A percentile compares a stretch with the other conserved stretches of the same genome.
These are phyloP conservation scores for Miltochrista miniata DNA, from an alignment of 2,888 invertebrate species.

Conservation along the genomic window DNA sequence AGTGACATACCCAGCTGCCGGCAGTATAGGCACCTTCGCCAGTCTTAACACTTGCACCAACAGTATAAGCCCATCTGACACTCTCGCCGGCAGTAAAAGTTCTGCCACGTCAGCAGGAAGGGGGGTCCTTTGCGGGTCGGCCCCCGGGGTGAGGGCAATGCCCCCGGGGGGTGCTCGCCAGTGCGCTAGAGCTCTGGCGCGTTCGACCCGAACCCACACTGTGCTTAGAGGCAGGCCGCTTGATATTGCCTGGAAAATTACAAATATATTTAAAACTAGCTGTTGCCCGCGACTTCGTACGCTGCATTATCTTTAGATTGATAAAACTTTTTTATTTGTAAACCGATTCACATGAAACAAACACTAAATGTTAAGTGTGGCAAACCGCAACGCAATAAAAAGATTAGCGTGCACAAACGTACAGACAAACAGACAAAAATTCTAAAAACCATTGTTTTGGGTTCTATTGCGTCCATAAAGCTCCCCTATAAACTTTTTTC, in stretches of 20 bases:
- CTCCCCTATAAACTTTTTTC: too few species aligned
- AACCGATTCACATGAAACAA: too few species aligned
- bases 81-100: slow-evolving; percentile 86
- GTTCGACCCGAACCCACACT: slow-evolving; percentile 90
- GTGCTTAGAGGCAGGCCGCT: slow-evolving; percentile 88
- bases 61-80: slow-evolving; percentile 82
- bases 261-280: background rate
- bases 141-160: slow-evolving; percentile 65
- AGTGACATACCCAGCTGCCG: slow-evolving; percentile 29
- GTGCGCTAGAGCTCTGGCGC: slow-evolving; percentile 87
- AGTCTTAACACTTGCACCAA: slow-evolving; percentile 83
- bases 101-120: slow-evolving; percentile 87
- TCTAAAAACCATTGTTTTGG: too few species aligned
- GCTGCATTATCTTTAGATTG: too few species aligned
- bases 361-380: too few species aligned
- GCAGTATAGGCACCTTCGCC: slow-evolving; percentile 53
- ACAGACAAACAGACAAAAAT: too few species aligned
- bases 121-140: slow-evolving; percentile 85
- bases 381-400: too few species aligned
- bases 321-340: too few species aligned
- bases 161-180: slow-evolving; percentile 88
- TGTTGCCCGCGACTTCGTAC: too few species aligned
- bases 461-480: too few species aligned
- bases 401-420: too few species aligned
- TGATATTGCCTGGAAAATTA: slow-evolving; percentile 39